Conservation (phyloP, 2,797 vertebrate genomes). For the Hybognathus amarus region DNA sequence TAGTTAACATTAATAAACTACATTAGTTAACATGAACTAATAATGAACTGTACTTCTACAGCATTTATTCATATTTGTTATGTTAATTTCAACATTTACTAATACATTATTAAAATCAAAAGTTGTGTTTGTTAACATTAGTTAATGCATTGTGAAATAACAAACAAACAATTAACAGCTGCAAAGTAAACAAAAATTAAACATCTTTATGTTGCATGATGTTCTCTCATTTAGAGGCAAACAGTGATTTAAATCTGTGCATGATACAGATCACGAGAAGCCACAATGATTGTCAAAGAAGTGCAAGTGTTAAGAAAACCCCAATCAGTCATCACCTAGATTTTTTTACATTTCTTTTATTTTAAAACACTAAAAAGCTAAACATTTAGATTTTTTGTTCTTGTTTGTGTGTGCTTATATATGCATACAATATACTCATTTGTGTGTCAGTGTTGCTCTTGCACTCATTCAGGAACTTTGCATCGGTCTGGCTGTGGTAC, state of each 20-base stretch:
- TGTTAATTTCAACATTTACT: no score
- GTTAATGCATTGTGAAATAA: no score
- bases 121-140: no score
- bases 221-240: background rate
- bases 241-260: background rate
- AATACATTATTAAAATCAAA: no score
- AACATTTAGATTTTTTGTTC: background rate
- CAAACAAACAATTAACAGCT: no score
- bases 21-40: no score
- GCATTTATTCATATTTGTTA: no score
- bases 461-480: constrained; percentile 3
- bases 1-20: no score
- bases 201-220: background rate
- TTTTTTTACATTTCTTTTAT: background rate
- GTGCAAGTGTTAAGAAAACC: background rate
- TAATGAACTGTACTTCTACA: no score
- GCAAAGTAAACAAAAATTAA: background rate
- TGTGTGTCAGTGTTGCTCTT: constrained; percentile 33
- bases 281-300: background rate
- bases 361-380: constrained; percentile 1
- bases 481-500: constrained; percentile 37
- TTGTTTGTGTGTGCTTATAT: constrained; percentile 11
- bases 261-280: background rate
- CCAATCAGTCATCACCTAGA: background rate
- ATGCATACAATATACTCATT: background rate